These are phyloP conservation scores for Eriocheir sinensis DNA, from an alignment of 1,140 invertebrate species.

Conservation along the genomic window DNA sequence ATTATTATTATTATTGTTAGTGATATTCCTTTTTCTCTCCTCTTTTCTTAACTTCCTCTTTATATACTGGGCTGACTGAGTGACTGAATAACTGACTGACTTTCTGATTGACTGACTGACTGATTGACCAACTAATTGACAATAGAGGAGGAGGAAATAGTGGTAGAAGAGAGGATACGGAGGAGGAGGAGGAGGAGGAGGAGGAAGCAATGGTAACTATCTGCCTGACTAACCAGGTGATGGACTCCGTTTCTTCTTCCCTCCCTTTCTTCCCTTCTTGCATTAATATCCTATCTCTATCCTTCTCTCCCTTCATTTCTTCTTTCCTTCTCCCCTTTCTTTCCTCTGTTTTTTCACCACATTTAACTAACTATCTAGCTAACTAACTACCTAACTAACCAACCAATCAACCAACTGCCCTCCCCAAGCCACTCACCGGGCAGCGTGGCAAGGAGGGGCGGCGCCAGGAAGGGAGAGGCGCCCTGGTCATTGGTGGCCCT, in stretches of 20 bases:
- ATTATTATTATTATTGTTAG: background rate
- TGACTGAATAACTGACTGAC: background rate
- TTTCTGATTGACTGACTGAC: background rate
- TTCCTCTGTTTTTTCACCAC: background rate
- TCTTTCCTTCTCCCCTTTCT: no score
- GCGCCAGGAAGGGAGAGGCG: constrained; percentile 87
- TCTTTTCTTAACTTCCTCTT: background rate
- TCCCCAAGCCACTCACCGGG: constrained; percentile 33
- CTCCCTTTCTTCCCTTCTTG: no score
- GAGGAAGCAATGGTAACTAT: no score
- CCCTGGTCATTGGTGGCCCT: constrained; percentile 94
- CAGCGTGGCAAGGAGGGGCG: constrained; percentile 28
- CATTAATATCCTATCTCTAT: background rate
- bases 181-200: no score
- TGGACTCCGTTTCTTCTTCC: no score
- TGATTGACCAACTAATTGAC: background rate
- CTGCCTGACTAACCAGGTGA: no score
- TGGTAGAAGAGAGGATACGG: no score
- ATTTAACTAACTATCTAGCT: background rate
- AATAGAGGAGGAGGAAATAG: no score
- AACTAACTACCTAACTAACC: background rate
- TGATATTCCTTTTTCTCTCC: background rate
- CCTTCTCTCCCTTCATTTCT: background rate
- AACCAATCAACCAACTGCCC: constrained; percentile 29
- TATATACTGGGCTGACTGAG: background rate